phyloP scores from a whole-genome alignment of 2,797 vertebrate species.

The Adrianichthys oophorus region DNA sequence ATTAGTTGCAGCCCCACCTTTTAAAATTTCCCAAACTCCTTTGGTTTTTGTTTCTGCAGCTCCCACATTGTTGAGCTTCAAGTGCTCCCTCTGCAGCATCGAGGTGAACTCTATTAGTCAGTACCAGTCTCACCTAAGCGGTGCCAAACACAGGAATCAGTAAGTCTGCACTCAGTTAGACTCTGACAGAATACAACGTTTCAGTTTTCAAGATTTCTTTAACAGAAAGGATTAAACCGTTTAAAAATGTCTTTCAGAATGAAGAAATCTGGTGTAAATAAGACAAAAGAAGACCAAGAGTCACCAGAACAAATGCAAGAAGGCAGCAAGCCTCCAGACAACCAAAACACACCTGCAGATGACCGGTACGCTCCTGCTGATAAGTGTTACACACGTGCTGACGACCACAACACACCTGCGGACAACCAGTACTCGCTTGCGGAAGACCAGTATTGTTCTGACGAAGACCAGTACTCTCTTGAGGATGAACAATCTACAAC shows the following conservation, averaged over 20 bases:
- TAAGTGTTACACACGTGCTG: background rate
- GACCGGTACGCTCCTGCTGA: slow-evolving; percentile 1
- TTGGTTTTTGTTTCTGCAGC: slow-evolving; percentile 70
- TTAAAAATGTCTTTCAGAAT: slow-evolving; percentile 27
- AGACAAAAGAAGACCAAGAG: slow-evolving; percentile 11
- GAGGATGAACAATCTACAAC: slow-evolving; percentile 6
- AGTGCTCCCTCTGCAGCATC: slow-evolving; percentile 91
- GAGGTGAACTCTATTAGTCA: slow-evolving; percentile 98
- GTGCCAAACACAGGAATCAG: slow-evolving; percentile 98
- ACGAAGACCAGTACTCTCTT: slow-evolving; percentile 1
- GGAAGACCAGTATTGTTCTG: slow-evolving; percentile 1
- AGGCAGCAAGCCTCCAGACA: background rate
- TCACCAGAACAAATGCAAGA: slow-evolving; percentile 9
- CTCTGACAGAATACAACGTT: background rate
- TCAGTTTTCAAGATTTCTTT: background rate
- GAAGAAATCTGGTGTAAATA: slow-evolving; percentile 62
- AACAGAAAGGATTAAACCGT: background rate
- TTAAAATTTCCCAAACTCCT: background rate
- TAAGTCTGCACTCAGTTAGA: slow-evolving; percentile 69
- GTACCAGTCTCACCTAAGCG: slow-evolving; percentile 96
- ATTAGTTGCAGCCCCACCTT: background rate
- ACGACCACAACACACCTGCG: background rate
- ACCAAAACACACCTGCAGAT: background rate
- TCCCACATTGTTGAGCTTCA: slow-evolving; percentile 86
- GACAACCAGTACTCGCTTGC: background rate